Evolutionary conservation across 2,113 vertebrate genomes (phyloP).

Genomic region (Bufo gargarizans): DNA sequence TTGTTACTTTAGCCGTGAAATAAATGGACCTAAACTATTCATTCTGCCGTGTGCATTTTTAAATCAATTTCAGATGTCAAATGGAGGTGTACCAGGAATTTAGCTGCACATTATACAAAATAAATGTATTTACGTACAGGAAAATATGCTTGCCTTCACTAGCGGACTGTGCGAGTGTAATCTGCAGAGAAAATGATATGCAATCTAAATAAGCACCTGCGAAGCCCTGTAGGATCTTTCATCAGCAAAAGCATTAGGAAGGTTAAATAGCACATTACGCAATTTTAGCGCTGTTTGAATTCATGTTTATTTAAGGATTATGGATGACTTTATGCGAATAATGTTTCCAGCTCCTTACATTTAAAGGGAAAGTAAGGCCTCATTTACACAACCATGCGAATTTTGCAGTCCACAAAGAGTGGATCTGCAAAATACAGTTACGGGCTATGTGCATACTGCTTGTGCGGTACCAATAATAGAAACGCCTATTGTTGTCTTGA

Average conservation of each 20-base stretch:
- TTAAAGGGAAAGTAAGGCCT: not conserved
- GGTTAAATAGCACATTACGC: slow-evolving; percentile 7
- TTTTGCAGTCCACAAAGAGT: too few relatives aligned
- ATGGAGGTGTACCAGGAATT: not conserved
- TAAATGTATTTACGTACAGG: not conserved
- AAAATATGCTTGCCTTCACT: not conserved
- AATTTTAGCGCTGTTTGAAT: not conserved
- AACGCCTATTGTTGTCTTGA: too few relatives aligned
- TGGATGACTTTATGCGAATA: not conserved
- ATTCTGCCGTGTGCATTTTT: slow-evolving; percentile 1
- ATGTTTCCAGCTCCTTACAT: slow-evolving; percentile 4
- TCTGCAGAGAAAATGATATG: slow-evolving; percentile 40
- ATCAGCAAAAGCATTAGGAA: slow-evolving; percentile 41
- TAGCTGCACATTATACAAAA: slow-evolving; percentile 3
- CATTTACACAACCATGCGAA: too few relatives aligned
- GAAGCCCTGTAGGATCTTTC: slow-evolving; percentile 19
- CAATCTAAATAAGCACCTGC: slow-evolving; percentile 42
- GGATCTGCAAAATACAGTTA: too few relatives aligned
- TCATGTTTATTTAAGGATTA: slow-evolving; percentile 39
- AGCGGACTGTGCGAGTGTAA: not conserved
- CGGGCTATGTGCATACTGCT: too few relatives aligned
- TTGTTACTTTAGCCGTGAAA: not conserved
- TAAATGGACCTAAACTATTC: not conserved
- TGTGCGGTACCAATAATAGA: too few relatives aligned
- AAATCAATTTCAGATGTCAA: slow-evolving; percentile 1